Conservation (phyloP, 2,888 invertebrate species). For the Mimumesa dahlbomi region DNA sequence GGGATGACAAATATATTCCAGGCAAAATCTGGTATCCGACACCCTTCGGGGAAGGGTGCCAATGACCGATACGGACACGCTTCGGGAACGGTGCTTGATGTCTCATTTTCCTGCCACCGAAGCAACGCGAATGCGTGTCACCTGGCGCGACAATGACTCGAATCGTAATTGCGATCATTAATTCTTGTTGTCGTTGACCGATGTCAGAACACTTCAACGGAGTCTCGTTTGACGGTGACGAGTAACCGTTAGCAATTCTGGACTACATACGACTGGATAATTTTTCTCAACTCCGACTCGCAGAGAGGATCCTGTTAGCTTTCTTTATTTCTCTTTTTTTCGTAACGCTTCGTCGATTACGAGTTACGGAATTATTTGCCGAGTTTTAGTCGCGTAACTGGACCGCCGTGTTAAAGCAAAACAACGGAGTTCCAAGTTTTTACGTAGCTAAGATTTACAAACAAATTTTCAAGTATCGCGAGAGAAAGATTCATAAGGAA, state of each 20-base stretch:
- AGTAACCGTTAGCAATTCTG: constrained; percentile 12
- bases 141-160: constrained; percentile 43
- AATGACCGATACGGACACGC: constrained; percentile 46
- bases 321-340: too few relatives aligned
- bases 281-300: too few relatives aligned
- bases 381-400: too few relatives aligned
- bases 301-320: too few relatives aligned
- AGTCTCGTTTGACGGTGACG: constrained; percentile 34
- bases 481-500: too few relatives aligned
- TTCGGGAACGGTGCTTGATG: constrained; percentile 54
- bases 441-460: too few relatives aligned
- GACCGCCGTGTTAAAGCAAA: too few relatives aligned
- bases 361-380: too few relatives aligned
- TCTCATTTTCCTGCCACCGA: constrained; percentile 56
- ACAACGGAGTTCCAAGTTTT: too few relatives aligned
- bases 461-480: too few relatives aligned
- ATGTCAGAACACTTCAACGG: constrained; percentile 33
- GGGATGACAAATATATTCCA: constrained; percentile 63
- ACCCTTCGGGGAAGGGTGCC: constrained; percentile 55
- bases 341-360: too few relatives aligned
- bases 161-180: constrained; percentile 52
- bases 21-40: constrained; percentile 55
- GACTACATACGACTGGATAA: neutral
- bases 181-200: constrained; percentile 51
- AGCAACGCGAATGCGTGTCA: constrained; percentile 37